These are phyloP conservation scores for Temnothorax nylanderi DNA, from an alignment of 1,140 invertebrate genomes.

Conservation along the genomic window DNA sequence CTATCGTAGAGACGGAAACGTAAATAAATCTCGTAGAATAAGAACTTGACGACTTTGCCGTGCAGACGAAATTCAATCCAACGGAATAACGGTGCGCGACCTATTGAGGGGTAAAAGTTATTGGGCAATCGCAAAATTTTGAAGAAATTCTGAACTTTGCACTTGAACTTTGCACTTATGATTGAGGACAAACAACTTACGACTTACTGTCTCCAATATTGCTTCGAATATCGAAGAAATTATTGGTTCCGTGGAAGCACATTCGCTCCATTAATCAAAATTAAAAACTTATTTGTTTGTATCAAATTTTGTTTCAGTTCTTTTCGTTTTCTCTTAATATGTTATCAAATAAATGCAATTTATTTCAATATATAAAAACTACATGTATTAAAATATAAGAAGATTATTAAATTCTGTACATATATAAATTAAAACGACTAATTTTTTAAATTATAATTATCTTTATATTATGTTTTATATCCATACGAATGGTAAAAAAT, in stretches of 20 bases:
- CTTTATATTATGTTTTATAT: too few relatives aligned
- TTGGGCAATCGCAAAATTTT: background rate
- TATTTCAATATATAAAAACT: background rate
- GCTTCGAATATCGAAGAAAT: background rate
- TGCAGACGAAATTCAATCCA: background rate
- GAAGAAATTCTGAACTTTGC: background rate
- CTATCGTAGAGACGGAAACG: background rate
- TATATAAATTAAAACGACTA: too few relatives aligned
- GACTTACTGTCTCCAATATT: background rate
- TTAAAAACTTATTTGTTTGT: background rate
- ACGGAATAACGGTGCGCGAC: background rate
- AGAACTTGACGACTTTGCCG: constrained; percentile 8
- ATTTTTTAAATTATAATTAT: too few relatives aligned
- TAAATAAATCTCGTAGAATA: background rate
- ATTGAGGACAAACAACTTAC: background rate
- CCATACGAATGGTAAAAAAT: too few relatives aligned
- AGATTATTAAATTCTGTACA: too few relatives aligned
- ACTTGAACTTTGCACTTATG: background rate
- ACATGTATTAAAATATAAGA: too few relatives aligned
- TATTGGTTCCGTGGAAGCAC: background rate
- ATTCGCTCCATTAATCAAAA: background rate
- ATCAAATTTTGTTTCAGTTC: background rate
- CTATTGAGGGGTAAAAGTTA: background rate
- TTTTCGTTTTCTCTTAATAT: background rate
- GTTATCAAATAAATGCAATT: background rate